Evolutionary conservation across 2,888 invertebrate species (phyloP).

Genomic region (Drosophila pullipes): DNA sequence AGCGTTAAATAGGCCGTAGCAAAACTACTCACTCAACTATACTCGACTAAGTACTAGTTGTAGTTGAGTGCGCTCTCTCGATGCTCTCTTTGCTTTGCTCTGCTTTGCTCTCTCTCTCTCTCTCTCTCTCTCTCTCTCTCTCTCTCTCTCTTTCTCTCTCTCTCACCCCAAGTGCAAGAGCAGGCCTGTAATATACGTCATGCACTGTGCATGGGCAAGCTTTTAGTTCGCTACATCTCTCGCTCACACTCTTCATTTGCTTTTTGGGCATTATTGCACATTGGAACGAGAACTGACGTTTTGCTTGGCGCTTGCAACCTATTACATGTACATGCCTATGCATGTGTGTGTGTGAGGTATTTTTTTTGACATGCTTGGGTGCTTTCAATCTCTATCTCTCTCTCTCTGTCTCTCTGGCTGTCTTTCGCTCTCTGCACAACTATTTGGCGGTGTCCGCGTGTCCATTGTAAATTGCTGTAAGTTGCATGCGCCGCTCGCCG

Average conservation of each 20-base stretch:
- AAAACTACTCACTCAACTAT: constrained; percentile 34
- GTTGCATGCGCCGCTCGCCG: constrained; percentile 69
- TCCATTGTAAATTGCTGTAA: constrained; percentile 67
- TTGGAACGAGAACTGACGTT: constrained; percentile 3
- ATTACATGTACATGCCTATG: constrained; percentile 3
- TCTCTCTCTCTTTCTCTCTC: too few relatives aligned
- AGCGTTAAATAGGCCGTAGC: constrained; percentile 73
- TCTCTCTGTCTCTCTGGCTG: constrained; percentile 15
- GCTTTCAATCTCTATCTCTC: constrained; percentile 45
- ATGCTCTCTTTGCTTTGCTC: constrained; percentile 13
- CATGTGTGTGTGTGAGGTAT: neutral
- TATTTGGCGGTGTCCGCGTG: constrained; percentile 21
- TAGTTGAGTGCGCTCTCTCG: constrained; percentile 32
- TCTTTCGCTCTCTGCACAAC: constrained; percentile 22
- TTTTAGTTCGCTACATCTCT: constrained; percentile 11
- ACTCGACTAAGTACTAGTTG: constrained; percentile 21
- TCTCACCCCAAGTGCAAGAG: constrained; percentile 76
- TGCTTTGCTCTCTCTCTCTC: constrained; percentile 16
- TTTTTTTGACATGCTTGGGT: constrained; percentile 39
- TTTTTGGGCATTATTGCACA: constrained; percentile 22
- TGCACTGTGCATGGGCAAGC: constrained; percentile 36
- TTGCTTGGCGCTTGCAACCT: constrained; percentile 45
- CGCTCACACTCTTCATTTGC: constrained; percentile 16
- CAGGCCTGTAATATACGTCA: constrained; percentile 66
- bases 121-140: too few relatives aligned